Percentiles rank a stretch among this genome's conserved stretches.
Conservation (phyloP, 1,140 invertebrate genomes). For the Magallana ariakensis region DNA sequence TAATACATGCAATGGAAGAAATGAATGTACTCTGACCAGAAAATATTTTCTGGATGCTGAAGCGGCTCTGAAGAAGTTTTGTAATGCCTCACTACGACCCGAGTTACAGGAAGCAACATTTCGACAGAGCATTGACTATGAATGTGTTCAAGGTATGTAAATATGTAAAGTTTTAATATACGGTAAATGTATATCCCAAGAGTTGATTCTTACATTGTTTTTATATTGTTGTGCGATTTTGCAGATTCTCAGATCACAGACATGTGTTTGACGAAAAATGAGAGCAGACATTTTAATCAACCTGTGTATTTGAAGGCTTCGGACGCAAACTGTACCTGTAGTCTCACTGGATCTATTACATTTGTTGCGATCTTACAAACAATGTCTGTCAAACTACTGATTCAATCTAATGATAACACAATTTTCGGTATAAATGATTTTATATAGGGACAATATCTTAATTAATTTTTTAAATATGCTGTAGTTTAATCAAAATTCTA, state of each 20-base stretch:
- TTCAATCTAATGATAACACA: neutral
- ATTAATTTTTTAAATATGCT: too few relatives aligned
- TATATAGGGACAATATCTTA: too few relatives aligned
- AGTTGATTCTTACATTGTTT: too few relatives aligned
- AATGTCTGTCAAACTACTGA: neutral
- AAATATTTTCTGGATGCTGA: neutral
- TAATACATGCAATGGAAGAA: neutral
- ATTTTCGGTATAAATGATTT: neutral
- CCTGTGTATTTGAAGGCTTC: neutral
- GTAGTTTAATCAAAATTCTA: too few relatives aligned
- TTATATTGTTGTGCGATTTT: neutral
- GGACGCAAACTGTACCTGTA: neutral
- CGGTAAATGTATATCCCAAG: too few relatives aligned
- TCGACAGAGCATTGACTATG: slow-evolving; percentile 19
- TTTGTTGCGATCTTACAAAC: neutral
- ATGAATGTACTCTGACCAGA: neutral
- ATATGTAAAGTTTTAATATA: neutral
- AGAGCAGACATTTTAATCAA: neutral
- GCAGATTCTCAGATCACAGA: neutral
- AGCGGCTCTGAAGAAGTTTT: neutral
- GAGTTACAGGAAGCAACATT: neutral
- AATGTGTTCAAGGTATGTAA: slow-evolving; percentile 22
- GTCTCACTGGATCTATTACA: neutral
- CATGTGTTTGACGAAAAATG: neutral
- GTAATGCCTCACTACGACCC: neutral